These are phyloP conservation scores for Ctenomys sociabilis DNA, from an alignment of 2,113 vertebrate species.

Conservation along the genomic window DNA sequence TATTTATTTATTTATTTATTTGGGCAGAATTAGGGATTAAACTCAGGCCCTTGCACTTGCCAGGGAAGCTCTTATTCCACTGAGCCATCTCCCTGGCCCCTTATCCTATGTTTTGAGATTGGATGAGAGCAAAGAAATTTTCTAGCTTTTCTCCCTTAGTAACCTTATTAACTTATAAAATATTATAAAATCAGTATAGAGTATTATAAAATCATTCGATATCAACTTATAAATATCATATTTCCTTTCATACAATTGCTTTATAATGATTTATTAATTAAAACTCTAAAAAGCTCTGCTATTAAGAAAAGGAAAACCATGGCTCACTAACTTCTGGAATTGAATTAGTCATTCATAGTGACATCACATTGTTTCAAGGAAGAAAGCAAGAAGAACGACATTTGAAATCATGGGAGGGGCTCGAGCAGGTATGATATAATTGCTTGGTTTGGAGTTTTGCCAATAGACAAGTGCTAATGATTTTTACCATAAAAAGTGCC, in stretches of 20 bases:
- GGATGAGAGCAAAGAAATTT: neutral
- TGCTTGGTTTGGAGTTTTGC: slow-evolving; percentile 75
- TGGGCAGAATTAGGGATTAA: no score
- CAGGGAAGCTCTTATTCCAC: no score
- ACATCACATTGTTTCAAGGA: slow-evolving; percentile 66
- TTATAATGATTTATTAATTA: slow-evolving; percentile 74
- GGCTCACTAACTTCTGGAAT: slow-evolving; percentile 70
- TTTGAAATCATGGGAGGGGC: slow-evolving; percentile 66
- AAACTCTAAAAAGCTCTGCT: slow-evolving; percentile 56
- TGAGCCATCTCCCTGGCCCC: no score
- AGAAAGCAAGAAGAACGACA: slow-evolving; percentile 74
- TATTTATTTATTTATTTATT: no score
- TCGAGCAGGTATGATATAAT: slow-evolving; percentile 72
- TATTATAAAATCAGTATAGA: slow-evolving; percentile 43
- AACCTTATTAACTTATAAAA: slow-evolving; percentile 33
- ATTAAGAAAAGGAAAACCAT: slow-evolving; percentile 69
- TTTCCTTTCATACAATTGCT: slow-evolving; percentile 63
- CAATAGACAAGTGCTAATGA: slow-evolving; percentile 75
- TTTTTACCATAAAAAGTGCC: slow-evolving; percentile 65
- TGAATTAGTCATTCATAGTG: slow-evolving; percentile 67
- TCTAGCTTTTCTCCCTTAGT: slow-evolving; percentile 49
- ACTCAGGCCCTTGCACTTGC: no score
- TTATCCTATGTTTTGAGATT: slow-evolving; percentile 48
- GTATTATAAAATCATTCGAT: slow-evolving; percentile 56
- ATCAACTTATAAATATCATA: slow-evolving; percentile 59